A percentile compares a stretch with the other conserved stretches of the same genome.
phyloP scores from a whole-genome alignment of 2,888 invertebrate genomes.

The Heliconius cydno region DNA sequence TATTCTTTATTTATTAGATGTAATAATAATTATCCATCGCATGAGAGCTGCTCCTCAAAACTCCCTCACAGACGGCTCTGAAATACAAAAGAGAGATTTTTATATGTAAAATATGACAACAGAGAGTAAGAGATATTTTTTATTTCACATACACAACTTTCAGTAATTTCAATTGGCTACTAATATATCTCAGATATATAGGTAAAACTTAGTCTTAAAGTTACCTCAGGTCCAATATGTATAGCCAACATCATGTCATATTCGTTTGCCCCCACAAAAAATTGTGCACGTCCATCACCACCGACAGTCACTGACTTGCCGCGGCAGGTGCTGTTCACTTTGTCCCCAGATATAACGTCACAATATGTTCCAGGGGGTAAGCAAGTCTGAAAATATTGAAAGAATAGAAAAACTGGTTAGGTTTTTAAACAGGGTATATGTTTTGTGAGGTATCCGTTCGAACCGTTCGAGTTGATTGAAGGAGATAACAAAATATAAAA shows the following conservation, averaged over 20 bases:
- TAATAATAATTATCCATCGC: neutral
- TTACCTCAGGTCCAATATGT: slow-evolving; percentile 79
- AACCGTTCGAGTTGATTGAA: too few relatives aligned
- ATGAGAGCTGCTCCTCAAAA: neutral
- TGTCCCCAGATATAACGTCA: slow-evolving; percentile 88
- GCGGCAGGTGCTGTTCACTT: slow-evolving; percentile 81
- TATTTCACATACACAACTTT: neutral
- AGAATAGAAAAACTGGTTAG: too few relatives aligned
- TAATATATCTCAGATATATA: too few relatives aligned
- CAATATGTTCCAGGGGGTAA: slow-evolving; percentile 90
- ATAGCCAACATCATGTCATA: slow-evolving; percentile 87
- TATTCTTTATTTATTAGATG: neutral
- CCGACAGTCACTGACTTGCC: slow-evolving; percentile 86
- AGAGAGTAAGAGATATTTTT: too few relatives aligned
- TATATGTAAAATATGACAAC: too few relatives aligned
- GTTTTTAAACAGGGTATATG: neutral
- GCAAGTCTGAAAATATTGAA: slow-evolving; percentile 74
- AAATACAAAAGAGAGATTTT: neutral
- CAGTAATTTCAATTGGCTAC: too few relatives aligned
- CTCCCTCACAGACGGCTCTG: slow-evolving; percentile 8
- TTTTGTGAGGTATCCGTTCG: neutral
- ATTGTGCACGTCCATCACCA: slow-evolving; percentile 80
- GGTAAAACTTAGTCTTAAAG: neutral
- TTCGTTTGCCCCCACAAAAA: slow-evolving; percentile 79
- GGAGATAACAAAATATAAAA: neutral